A percentile compares a stretch with the other conserved stretches of the same genome.
These are phyloP conservation scores for Takifugu bimaculatus DNA, from an alignment of 2,113 vertebrate species.

Conservation along the genomic window DNA sequence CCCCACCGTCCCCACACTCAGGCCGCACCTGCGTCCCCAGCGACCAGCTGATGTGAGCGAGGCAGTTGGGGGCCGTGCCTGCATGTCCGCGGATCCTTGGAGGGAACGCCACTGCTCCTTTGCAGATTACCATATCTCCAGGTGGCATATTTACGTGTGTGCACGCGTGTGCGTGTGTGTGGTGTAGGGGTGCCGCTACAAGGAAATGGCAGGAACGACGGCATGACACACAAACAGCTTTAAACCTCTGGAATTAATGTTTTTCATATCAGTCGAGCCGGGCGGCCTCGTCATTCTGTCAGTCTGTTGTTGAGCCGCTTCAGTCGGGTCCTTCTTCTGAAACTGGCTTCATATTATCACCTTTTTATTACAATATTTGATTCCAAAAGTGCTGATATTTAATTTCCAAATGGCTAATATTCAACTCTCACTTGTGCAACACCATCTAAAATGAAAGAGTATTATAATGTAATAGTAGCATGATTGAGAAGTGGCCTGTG, in stretches of 20 bases:
- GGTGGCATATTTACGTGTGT: slow-evolving; percentile 11
- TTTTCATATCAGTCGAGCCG: background rate
- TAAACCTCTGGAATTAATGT: slow-evolving; percentile 20
- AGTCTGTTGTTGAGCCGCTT: background rate
- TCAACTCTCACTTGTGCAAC: no score
- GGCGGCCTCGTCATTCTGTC: slow-evolving; percentile 7
- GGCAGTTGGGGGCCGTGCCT: slow-evolving; percentile 46
- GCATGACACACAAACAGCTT: slow-evolving; percentile 38
- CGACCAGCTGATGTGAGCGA: slow-evolving; percentile 35
- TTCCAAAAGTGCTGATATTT: background rate
- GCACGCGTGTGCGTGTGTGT: slow-evolving; percentile 25
- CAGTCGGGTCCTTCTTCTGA: background rate
- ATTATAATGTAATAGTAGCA: no score
- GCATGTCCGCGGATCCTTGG: slow-evolving; percentile 57
- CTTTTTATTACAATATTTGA: background rate
- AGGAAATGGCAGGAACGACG: slow-evolving; percentile 38
- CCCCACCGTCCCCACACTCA: slow-evolving; percentile 21
- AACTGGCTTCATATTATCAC: slow-evolving; percentile 6
- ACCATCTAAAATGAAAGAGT: no score
- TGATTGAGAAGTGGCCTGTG: slow-evolving; percentile 25
- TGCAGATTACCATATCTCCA: slow-evolving; percentile 46
- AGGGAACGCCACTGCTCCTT: slow-evolving; percentile 38
- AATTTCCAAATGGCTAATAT: background rate
- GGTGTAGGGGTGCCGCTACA: slow-evolving; percentile 38
- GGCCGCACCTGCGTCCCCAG: slow-evolving; percentile 36